These are phyloP conservation scores for Branchipolynoe longqiensis DNA, from an alignment of 2,888 invertebrate genomes.

Conservation along the genomic window DNA sequence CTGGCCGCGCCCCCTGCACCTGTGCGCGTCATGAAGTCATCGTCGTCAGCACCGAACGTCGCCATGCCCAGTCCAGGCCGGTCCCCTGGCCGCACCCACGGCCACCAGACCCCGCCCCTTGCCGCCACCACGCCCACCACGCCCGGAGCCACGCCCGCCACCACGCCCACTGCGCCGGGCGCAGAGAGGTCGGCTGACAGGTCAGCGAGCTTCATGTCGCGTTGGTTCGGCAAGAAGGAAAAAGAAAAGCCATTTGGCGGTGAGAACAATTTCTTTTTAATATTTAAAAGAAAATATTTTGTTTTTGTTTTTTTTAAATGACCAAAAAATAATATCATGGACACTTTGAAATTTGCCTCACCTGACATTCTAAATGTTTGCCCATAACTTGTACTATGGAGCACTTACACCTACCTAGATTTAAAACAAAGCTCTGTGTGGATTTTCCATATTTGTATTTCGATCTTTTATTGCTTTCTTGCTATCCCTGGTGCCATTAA, in stretches of 20 bases:
- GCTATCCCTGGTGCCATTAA: too few species aligned
- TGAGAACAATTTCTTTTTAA: neutral
- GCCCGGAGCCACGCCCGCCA: conserved; percentile 65
- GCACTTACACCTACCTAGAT: too few species aligned
- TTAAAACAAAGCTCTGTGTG: too few species aligned
- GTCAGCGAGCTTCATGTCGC: conserved; percentile 78
- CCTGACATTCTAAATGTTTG: too few species aligned
- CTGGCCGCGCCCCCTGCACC: conserved; percentile 1
- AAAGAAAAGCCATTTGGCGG: conserved; percentile 4
- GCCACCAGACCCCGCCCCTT: conserved; percentile 58
- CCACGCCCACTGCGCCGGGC: too few species aligned
- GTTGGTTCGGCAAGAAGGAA: conserved; percentile 72
- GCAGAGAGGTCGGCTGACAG: conserved; percentile 71
- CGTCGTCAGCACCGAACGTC: conserved; percentile 11
- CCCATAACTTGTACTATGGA: too few species aligned
- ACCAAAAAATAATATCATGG: too few species aligned
- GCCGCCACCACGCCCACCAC: conserved; percentile 62
- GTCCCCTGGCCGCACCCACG: conserved; percentile 66
- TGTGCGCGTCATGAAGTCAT: conserved; percentile 40
- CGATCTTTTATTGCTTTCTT: too few species aligned
- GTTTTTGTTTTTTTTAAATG: too few species aligned
- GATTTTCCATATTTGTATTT: too few species aligned
- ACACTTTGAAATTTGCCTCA: too few species aligned
- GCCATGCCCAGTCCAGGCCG: conserved; percentile 21
- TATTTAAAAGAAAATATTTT: too few species aligned